phyloP scores from a whole-genome alignment of 2,797 vertebrate species.

The Falco berigora region DNA sequence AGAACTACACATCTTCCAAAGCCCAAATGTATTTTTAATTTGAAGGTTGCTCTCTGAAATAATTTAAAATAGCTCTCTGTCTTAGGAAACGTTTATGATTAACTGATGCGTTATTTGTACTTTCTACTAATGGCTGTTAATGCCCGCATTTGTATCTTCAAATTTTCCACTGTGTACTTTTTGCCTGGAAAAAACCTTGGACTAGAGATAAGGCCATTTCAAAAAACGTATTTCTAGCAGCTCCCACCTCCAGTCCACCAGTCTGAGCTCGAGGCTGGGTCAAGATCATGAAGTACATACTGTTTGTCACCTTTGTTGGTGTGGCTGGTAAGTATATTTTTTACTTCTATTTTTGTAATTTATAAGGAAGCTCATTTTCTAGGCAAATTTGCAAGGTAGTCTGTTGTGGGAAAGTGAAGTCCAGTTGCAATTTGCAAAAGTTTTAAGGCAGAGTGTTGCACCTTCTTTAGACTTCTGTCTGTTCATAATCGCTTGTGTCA shows the following conservation, averaged over 20 bases:
- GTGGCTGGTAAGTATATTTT: background rate
- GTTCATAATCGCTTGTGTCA: background rate
- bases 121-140: background rate
- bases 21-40: background rate
- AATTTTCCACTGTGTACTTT: conserved; percentile 42
- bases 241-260: background rate
- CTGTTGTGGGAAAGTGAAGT: background rate
- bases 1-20: background rate
- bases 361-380: background rate
- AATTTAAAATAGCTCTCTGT: background rate
- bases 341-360: background rate
- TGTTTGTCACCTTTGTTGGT: conserved; percentile 32
- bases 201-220: background rate
- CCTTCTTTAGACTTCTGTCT: background rate
- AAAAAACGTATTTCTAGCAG: background rate
- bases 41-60: background rate
- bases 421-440: background rate
- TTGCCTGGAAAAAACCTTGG: background rate
- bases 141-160: background rate
- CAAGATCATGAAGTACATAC: conserved; percentile 52
- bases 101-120: background rate
- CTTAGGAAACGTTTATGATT: background rate
- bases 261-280: background rate
- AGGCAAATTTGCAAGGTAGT: background rate
- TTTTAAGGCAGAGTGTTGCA: background rate